A percentile compares a stretch with the other conserved stretches of the same genome.
Evolutionary conservation across 2,888 invertebrate genomes (phyloP).

Genomic region (Philereme transversata): DNA sequence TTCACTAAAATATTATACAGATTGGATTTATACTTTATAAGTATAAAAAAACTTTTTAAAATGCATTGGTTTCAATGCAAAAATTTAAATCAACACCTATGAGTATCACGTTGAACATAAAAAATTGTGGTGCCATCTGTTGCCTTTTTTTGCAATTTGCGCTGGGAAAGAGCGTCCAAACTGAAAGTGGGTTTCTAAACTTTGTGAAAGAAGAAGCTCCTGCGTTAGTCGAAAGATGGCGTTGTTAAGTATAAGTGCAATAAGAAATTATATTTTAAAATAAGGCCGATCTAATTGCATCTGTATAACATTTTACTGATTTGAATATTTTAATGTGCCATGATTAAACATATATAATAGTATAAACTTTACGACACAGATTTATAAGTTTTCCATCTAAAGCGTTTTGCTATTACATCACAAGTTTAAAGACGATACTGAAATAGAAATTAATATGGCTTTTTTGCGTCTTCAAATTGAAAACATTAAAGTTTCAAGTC

Average conservation of each 20-base stretch:
- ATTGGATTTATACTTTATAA: conserved; percentile 17
- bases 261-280: no score
- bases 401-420: conserved; percentile 25
- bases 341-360: conserved; percentile 54
- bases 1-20: conserved; percentile 49
- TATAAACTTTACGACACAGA: conserved; percentile 52
- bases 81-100: no score
- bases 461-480: no score
- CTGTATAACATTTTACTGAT: conserved; percentile 48
- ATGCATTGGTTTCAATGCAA: no score
- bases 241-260: conserved; percentile 3
- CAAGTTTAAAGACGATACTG: conserved; percentile 7
- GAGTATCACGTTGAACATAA: background rate
- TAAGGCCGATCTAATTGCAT: conserved; percentile 26
- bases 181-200: no score
- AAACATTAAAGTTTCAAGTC: no score
- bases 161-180: no score
- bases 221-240: conserved; percentile 27
- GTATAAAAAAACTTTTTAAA: no score
- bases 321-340: conserved; percentile 72
- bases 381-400: conserved; percentile 32
- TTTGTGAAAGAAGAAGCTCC: background rate
- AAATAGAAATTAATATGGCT: conserved; percentile 9
- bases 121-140: conserved; percentile 25
- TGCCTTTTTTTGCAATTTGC: background rate